Conservation (phyloP, 2,797 vertebrate genomes). For the Sebastiscus tertius region DNA sequence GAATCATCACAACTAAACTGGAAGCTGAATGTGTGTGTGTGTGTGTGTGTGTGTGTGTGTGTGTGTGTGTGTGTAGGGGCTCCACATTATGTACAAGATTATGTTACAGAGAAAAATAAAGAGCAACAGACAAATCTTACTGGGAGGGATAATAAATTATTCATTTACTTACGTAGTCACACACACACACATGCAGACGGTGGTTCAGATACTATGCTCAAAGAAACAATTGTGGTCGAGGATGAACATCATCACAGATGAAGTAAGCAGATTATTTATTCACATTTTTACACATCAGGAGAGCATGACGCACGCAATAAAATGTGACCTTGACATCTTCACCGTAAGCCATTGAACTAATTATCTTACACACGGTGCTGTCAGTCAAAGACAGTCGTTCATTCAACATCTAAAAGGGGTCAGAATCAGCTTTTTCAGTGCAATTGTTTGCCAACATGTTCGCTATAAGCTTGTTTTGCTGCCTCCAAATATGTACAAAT, state of each 20-base stretch:
- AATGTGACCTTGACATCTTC: not conserved
- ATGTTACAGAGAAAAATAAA: conserved; percentile 21
- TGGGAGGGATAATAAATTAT: conserved; percentile 37
- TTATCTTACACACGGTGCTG: not conserved
- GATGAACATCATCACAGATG: conserved; percentile 7
- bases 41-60: not conserved
- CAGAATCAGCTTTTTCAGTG: not conserved
- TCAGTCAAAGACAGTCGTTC: not conserved
- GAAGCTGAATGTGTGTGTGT: conserved; percentile 17
- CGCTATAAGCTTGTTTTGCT: not conserved
- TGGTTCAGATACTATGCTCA: not conserved
- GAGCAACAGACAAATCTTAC: conserved; percentile 25
- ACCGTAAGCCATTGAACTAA: not conserved
- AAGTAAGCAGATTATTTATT: not conserved
- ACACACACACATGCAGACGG: not conserved
- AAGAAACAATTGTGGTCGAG: conserved; percentile 10
- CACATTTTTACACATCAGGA: not conserved
- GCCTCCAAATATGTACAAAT: not conserved
- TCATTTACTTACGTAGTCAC: conserved; percentile 15
- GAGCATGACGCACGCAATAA: not conserved
- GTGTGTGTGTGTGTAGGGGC: not conserved
- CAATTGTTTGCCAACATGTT: too few relatives aligned
- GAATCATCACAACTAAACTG: conserved; percentile 29
- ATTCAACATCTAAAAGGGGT: not conserved
- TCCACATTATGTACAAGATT: conserved; percentile 11